These are phyloP conservation scores for Timema cristinae DNA, from an alignment of 2,888 invertebrate species.

Conservation along the genomic window DNA sequence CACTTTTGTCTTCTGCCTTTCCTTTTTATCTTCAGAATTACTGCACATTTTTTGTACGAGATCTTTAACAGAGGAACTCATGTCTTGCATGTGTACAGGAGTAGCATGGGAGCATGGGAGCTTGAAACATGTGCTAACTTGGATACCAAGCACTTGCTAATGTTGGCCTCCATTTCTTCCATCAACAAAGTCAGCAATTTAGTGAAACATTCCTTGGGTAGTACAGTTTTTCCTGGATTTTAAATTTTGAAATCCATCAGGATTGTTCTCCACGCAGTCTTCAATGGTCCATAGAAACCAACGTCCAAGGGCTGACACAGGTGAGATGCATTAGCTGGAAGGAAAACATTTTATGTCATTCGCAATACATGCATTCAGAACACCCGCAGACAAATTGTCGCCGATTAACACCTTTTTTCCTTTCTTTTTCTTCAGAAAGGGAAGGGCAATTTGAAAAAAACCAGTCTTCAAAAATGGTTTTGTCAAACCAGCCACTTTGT, in stretches of 20 bases:
- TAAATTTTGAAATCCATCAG: slow-evolving; percentile 7
- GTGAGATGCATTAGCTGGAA: background rate
- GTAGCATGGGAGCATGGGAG: too few relatives aligned
- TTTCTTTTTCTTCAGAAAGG: background rate
- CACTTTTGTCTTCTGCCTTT: too few relatives aligned
- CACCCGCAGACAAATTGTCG: slow-evolving; percentile 2
- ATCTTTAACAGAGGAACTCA: too few relatives aligned
- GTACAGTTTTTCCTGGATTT: background rate
- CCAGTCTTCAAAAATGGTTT: slow-evolving; percentile 1
- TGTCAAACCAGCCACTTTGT: background rate
- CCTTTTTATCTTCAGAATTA: too few relatives aligned
- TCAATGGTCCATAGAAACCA: background rate
- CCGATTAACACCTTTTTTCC: background rate
- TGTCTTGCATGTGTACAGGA: too few relatives aligned
- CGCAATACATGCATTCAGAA: background rate
- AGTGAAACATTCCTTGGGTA: background rate
- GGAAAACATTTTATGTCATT: background rate
- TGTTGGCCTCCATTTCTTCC: too few relatives aligned
- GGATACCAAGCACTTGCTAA: too few relatives aligned
- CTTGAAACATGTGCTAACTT: too few relatives aligned
- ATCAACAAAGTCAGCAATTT: too few relatives aligned
- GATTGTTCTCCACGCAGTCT: background rate
- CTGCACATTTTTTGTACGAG: too few relatives aligned
- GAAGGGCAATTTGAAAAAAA: background rate
- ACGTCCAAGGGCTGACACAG: background rate